phyloP scores from a whole-genome alignment of 2,797 vertebrate species.

The Epinephelus malabaricus region DNA sequence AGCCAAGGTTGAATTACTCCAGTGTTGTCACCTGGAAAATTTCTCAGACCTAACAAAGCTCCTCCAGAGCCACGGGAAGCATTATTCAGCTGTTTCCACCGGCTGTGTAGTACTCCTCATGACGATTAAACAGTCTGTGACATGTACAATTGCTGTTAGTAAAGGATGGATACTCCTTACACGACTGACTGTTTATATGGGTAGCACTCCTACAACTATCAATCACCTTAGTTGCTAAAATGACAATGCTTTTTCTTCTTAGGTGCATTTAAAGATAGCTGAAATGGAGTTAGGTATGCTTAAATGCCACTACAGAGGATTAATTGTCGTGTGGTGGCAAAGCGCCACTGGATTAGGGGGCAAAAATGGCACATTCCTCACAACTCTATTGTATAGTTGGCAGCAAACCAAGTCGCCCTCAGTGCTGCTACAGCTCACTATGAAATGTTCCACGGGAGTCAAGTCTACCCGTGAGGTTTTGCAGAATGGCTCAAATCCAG shows the following conservation, averaged over 20 bases:
- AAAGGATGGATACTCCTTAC: slow-evolving; percentile 6
- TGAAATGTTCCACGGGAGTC: slow-evolving; percentile 61
- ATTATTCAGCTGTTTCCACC: not conserved
- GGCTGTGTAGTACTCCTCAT: not conserved
- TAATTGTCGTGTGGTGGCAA: slow-evolving; percentile 55
- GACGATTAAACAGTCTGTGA: slow-evolving; percentile 2
- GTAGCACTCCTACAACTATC: slow-evolving; percentile 10
- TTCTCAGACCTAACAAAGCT: slow-evolving; percentile 13
- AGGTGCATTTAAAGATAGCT: slow-evolving; percentile 36
- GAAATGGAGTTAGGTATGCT: slow-evolving; percentile 54
- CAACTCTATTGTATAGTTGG: slow-evolving; percentile 64
- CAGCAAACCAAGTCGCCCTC: slow-evolving; percentile 61
- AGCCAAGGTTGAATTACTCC: not conserved
- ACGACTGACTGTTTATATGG: not conserved
- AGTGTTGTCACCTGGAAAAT: not conserved
- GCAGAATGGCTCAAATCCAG: slow-evolving; percentile 60
- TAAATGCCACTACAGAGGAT: slow-evolving; percentile 57
- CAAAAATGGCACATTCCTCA: slow-evolving; percentile 64
- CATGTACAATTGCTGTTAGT: slow-evolving; percentile 5
- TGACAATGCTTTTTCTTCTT: slow-evolving; percentile 16
- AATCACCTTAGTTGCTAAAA: slow-evolving; percentile 34
- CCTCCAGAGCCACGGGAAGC: not conserved
- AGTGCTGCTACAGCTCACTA: slow-evolving; percentile 41
- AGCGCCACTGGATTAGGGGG: slow-evolving; percentile 50
- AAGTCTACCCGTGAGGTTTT: slow-evolving; percentile 64